Base-by-base conservation (phyloP, 1,140 invertebrate species). In the Ladona fulva region DNA sequence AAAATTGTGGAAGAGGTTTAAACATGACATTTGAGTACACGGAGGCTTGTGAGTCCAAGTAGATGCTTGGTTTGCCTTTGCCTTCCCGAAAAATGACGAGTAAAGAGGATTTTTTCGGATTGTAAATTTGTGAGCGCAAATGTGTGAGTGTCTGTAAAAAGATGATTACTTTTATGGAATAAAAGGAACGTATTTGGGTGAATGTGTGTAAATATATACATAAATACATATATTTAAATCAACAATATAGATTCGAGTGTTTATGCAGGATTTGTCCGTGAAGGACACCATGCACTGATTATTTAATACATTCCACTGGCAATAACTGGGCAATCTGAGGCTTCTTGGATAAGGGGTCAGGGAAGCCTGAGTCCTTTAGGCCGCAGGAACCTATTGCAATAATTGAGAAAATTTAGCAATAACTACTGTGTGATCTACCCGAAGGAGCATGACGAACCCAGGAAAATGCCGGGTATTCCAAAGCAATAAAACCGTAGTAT, bases 391-490 rank as follows among this genome's bases (percentile, higher is more conserved):
- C 52, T 66, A 66, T 66, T 66, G 52, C 52, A 66, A 66, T 66
- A 66, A 66, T 66, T 66, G 52, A 66, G n/a, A 12, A 16, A 22
- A 66, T 66, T 19, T 3, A 66, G 52, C 52, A 66, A 66, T 66
- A 66, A 66, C n/a, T 66, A 66, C 52, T 66, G 52, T 66, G 52
- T 66, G 52, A 66, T 66, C 16, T 19, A 66, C n/a, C 52, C 52
- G 52, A 66, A 66, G 52, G n/a, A 66, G 52, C 52, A 66, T 22
- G n/a, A 66, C 52, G 52, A 25, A 5, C 24, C 74, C 74, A 25
- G 29, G 74, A 75, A 75, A 75, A 42, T 75, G 74, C 74, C 74
- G 29, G 74, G 74, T 75, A 75, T 75, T 75, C 74, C 24, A 25
- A 75, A 75, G 74, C 74, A 75, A 75, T 75, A 75, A 66, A 25